Conservation (phyloP, 2,888 invertebrate species). For the Nemotelus nigrinus region DNA sequence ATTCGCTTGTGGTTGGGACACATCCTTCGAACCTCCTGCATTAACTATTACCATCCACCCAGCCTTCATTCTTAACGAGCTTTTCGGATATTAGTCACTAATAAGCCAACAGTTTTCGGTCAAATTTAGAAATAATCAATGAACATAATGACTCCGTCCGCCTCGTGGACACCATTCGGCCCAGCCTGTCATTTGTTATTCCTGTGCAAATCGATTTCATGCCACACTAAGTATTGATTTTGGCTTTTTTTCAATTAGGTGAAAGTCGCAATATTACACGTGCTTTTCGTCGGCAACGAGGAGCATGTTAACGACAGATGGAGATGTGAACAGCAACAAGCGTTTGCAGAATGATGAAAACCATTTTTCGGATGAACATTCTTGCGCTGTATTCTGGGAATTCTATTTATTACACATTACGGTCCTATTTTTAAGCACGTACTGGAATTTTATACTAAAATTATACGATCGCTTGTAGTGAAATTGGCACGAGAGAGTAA, state of each 20-base stretch:
- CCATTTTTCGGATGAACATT: neutral
- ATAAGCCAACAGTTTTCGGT: neutral
- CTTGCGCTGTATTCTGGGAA: neutral
- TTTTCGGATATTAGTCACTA: too few species aligned
- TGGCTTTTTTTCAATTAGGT: neutral
- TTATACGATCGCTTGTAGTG: neutral
- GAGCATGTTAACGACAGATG: too few species aligned
- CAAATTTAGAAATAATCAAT: slow-evolving; percentile 2
- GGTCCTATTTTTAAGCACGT: neutral
- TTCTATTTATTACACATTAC: neutral
- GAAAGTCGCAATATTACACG: too few species aligned
- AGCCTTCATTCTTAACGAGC: too few species aligned
- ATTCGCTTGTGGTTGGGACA: too few species aligned
- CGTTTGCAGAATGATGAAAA: neutral
- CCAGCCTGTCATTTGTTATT: neutral
- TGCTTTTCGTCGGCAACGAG: too few species aligned
- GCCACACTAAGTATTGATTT: neutral
- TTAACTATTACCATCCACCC: too few species aligned
- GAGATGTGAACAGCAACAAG: neutral
- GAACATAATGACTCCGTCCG: neutral
- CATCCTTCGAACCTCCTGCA: too few species aligned
- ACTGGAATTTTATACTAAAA: neutral
- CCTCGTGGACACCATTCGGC: neutral
- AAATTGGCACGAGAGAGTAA: neutral
- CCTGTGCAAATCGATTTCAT: neutral